A percentile compares a stretch with the other conserved stretches of the same genome.
Evolutionary conservation across 2,797 vertebrate species (phyloP).

Genomic region (Acipenser ruthenus): DNA sequence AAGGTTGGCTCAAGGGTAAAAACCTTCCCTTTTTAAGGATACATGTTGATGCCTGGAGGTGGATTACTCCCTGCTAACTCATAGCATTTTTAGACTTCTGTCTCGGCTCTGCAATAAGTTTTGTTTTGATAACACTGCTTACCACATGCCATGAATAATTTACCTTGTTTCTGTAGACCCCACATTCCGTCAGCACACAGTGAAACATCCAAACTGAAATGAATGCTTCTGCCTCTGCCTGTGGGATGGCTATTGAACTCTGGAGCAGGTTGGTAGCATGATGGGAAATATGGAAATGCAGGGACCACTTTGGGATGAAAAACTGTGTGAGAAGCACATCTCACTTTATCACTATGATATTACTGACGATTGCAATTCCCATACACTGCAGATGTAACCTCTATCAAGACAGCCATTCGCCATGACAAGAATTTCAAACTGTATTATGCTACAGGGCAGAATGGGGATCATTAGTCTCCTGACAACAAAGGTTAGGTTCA

Average conservation of each 20-base stretch:
- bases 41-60: no score
- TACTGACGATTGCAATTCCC: constrained; percentile 21
- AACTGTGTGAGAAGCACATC: constrained; percentile 38
- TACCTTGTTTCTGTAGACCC: no score
- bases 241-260: not conserved
- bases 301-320: constrained; percentile 55
- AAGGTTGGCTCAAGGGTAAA: no score
- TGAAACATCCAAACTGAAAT: not conserved
- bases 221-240: not conserved
- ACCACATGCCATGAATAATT: no score
- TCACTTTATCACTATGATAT: constrained; percentile 57
- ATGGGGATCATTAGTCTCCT: constrained; percentile 24
- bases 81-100: no score
- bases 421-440: constrained; percentile 28
- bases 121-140: no score
- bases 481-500: constrained; percentile 13
- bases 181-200: no score
- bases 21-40: no score
- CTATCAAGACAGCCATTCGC: constrained; percentile 28
- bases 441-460: constrained; percentile 33
- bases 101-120: no score
- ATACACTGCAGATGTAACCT: constrained; percentile 34
- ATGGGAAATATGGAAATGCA: constrained; percentile 38
- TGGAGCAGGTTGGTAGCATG: constrained; percentile 30
- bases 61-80: no score